phyloP scores from a whole-genome alignment of 2,113 vertebrate genomes.

The Ceratotherium simum region DNA sequence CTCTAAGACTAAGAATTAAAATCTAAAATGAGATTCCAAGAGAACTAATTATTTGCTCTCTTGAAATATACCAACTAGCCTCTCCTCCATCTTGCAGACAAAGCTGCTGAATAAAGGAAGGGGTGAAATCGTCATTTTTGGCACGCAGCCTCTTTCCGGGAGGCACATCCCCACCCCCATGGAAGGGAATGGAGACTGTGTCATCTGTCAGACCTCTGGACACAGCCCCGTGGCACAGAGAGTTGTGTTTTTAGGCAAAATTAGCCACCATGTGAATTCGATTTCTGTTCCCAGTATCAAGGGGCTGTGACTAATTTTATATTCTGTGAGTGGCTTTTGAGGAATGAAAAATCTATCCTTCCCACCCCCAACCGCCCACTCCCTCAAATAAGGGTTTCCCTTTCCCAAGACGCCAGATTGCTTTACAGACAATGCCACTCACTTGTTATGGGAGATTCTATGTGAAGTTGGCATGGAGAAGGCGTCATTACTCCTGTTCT shows the following conservation, averaged over 20 bases:
- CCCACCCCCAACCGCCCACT: slow-evolving; percentile 11
- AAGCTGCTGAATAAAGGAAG: slow-evolving; percentile 58
- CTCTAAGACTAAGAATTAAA: slow-evolving; percentile 78
- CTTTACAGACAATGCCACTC: slow-evolving; percentile 57
- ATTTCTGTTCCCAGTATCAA: slow-evolving; percentile 69
- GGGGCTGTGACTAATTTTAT: slow-evolving; percentile 75
- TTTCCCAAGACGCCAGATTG: slow-evolving; percentile 61
- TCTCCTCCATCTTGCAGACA: slow-evolving; percentile 67
- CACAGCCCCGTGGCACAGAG: not conserved
- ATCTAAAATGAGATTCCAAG: slow-evolving; percentile 80
- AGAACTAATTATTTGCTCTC: slow-evolving; percentile 79
- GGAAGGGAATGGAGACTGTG: not conserved
- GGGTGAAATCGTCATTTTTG: not conserved
- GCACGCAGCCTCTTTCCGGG: not conserved
- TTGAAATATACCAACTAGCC: slow-evolving; percentile 70
- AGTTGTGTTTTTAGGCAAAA: slow-evolving; percentile 56
- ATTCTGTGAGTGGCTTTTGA: slow-evolving; percentile 56
- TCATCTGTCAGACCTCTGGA: slow-evolving; percentile 48
- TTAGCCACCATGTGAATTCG: slow-evolving; percentile 57
- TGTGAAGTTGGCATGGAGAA: slow-evolving; percentile 20
- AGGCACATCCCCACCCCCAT: not conserved
- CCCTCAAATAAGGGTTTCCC: slow-evolving; percentile 68
- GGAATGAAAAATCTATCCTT: slow-evolving; percentile 73
- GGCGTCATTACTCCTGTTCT: not conserved
- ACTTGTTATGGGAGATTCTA: slow-evolving; percentile 43